Percentiles rank a stretch among this genome's conserved stretches.
phyloP scores from a whole-genome alignment of 2,113 vertebrate species.

The Elachura formosa region DNA sequence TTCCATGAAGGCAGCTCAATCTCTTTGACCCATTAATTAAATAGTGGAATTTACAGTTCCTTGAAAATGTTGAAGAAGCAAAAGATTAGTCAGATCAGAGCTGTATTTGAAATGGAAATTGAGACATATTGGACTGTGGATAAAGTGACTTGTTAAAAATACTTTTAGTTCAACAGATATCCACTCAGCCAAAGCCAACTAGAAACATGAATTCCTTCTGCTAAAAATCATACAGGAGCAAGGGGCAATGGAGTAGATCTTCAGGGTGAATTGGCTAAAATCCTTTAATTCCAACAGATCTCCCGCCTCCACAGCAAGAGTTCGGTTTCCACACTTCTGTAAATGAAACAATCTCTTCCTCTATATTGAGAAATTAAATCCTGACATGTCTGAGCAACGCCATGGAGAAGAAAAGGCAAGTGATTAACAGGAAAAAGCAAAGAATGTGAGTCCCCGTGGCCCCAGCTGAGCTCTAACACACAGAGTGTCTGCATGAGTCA shows the following conservation, averaged over 20 bases:
- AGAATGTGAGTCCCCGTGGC: background rate
- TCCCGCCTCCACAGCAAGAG: background rate
- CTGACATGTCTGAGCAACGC: background rate
- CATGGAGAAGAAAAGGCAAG: background rate
- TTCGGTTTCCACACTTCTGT: background rate
- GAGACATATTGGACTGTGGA: background rate
- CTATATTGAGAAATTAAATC: background rate
- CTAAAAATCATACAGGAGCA: background rate
- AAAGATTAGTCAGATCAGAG: slow-evolving; percentile 49
- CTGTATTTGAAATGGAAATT: slow-evolving; percentile 59
- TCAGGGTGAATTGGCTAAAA: background rate
- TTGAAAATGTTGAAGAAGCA: slow-evolving; percentile 55
- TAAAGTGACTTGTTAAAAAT: background rate
- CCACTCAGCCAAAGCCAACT: background rate
- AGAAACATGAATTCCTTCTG: background rate
- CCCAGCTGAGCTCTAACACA: background rate
- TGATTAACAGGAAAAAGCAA: background rate
- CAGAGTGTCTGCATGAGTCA: background rate
- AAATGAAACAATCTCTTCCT: background rate
- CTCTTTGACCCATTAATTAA: slow-evolving; percentile 67
- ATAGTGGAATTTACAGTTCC: slow-evolving; percentile 51
- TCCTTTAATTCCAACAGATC: background rate
- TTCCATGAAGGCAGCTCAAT: slow-evolving; percentile 32
- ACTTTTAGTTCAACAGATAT: background rate
- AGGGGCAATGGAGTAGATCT: background rate